phyloP scores from a whole-genome alignment of 2,797 vertebrate genomes.

The Molossus molossus region DNA sequence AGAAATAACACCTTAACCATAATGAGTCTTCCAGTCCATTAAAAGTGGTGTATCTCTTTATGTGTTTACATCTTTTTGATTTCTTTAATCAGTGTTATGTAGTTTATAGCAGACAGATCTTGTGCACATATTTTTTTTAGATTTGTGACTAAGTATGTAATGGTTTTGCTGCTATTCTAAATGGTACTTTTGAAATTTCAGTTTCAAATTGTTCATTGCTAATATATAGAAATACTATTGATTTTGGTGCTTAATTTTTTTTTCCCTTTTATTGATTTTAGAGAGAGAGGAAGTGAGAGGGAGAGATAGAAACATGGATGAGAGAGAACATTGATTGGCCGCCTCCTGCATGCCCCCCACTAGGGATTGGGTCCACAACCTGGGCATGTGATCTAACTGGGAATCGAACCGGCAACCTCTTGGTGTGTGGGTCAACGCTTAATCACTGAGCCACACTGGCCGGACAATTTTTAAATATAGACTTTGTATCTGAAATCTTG shows the following conservation, averaged over 20 bases:
- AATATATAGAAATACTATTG: background rate
- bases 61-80: background rate
- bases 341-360: no score
- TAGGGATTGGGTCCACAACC: no score
- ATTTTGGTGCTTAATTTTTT: background rate
- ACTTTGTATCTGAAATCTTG: conserved; percentile 13
- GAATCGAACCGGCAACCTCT: no score
- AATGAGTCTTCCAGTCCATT: background rate
- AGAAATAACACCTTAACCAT: conserved; percentile 1
- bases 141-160: background rate
- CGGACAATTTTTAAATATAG: background rate
- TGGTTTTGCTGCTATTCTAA: background rate
- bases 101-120: background rate
- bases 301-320: no score
- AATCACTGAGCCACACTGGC: no score
- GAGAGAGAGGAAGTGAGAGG: no score
- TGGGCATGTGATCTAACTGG: no score
- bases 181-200: conserved; percentile 29
- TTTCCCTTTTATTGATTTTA: no score
- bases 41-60: background rate
- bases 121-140: conserved; percentile 6
- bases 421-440: no score
- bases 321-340: no score
- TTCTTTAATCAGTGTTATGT: background rate
- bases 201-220: conserved; percentile 5